Conservation (phyloP, 2,797 vertebrate species). For the Phalloptychus januarius region DNA sequence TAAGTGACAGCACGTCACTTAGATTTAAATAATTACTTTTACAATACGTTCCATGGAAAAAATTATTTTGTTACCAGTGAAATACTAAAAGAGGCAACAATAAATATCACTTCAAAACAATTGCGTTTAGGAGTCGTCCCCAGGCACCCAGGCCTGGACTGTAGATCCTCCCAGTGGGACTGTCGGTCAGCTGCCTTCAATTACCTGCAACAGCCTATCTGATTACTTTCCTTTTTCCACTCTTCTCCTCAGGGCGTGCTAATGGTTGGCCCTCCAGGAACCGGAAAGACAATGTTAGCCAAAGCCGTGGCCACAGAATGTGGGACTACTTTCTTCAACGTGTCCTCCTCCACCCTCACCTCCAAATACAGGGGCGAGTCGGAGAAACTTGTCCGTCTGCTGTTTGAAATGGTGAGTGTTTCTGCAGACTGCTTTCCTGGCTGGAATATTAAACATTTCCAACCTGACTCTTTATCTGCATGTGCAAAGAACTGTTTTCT, state of each 20-base stretch:
- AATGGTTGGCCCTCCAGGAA: slow-evolving; percentile 98
- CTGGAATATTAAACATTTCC: not conserved
- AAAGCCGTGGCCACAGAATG: slow-evolving; percentile 99
- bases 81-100: not conserved
- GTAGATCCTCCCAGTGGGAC: not conserved
- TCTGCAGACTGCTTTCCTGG: not conserved
- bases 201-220: not conserved
- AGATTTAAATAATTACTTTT: not conserved
- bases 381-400: slow-evolving; percentile 95
- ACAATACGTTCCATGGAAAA: not conserved
- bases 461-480: not conserved
- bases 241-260: slow-evolving; percentile 86
- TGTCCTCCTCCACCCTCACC: slow-evolving; percentile 94
- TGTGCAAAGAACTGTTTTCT: not conserved
- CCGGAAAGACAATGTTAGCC: slow-evolving; percentile 97
- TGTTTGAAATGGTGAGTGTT: slow-evolving; percentile 96
- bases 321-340: slow-evolving; percentile 96
- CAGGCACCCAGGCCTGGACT: not conserved
- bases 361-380: slow-evolving; percentile 98
- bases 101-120: not conserved
- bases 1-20: not conserved
- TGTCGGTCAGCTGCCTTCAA: not conserved
- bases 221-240: not conserved
- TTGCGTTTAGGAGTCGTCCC: not conserved
- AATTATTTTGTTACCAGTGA: not conserved